These are phyloP conservation scores for Vimba vimba DNA, from an alignment of 2,113 vertebrate species.

Conservation along the genomic window DNA sequence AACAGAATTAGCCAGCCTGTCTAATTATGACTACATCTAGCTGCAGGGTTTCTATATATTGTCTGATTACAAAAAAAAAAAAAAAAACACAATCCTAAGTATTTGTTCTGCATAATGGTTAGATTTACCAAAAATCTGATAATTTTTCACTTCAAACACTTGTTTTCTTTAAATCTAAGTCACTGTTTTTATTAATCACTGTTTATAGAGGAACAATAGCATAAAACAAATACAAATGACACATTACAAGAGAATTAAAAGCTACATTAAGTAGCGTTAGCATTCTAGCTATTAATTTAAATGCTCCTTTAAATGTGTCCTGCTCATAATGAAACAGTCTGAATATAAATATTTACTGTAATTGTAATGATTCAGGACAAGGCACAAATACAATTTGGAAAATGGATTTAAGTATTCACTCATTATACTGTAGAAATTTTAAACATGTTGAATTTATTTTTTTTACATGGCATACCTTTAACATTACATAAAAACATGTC, in stretches of 20 bases:
- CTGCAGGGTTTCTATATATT: background rate
- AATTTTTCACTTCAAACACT: background rate
- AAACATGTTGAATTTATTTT: background rate
- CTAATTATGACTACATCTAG: background rate
- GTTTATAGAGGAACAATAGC: too few species aligned
- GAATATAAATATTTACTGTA: too few species aligned
- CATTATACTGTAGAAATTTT: background rate
- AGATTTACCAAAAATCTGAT: background rate
- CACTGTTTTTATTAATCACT: too few species aligned
- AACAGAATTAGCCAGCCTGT: background rate
- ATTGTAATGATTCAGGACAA: too few species aligned
- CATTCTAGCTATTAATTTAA: too few species aligned
- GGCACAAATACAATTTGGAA: background rate
- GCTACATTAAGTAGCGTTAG: too few species aligned
- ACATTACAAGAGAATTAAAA: background rate
- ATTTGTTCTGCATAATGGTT: background rate
- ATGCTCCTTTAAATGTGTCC: too few species aligned
- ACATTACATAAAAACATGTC: constrained; percentile 3
- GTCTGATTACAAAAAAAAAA: background rate
- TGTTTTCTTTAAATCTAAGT: background rate
- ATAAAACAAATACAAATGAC: too few species aligned
- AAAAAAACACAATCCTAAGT: too few species aligned
- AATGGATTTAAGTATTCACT: background rate
- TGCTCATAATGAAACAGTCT: too few species aligned
- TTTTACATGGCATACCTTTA: background rate